Base-by-base conservation (phyloP, 2,113 vertebrate species). In the Pelusios castaneus region DNA sequence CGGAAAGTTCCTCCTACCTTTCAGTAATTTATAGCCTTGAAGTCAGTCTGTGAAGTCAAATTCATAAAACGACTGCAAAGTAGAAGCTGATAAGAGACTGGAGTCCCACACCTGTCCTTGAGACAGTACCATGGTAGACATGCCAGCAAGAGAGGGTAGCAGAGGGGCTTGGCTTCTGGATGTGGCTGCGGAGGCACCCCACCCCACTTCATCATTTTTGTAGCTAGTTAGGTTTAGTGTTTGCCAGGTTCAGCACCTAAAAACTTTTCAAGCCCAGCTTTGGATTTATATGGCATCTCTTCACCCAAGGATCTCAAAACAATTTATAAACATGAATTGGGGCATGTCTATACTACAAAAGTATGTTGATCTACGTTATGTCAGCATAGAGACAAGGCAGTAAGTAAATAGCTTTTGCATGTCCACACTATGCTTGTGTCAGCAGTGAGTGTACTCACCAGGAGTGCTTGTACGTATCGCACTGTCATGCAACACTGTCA, bases 1-100 rank as follows among this genome's bases (percentile, higher is more conserved):
- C 29, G 0, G 3, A 82, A 10, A 27, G 10, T 8, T 13, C 80
- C n/a, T 5, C 85, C 86, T 43, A 19, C 8, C 2, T 92, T 87
- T 88, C 13, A 41, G 10, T 56, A 5, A 1, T 49, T 93, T 93
- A 9, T 41, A 16, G 93, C 29, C 24, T 91, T 91, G 67, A 91
- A 82, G 22, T 19, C 9, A 47, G 47, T 47, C 47, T 10, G 10
- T 47, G 47, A 8, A 47, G 47, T 80, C 73, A 0, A 87, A 3
- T 60, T 86, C 82, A 24, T 85, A 81, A 89, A 90, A 24, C 86
- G 58, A 2, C 47, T 94, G 81, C 41, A 76, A 79, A 47, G 12
- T 80, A 63, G 55, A 75, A 43, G 70, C 22, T 13, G 70, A 43
- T 75, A 10, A 43, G 24, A n/a, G 60, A 67, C 8, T 67, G 60